A percentile compares a stretch with the other conserved stretches of the same genome.
Conservation (phyloP, 2,797 vertebrate genomes). For the Otolemur crassicaudatus region DNA sequence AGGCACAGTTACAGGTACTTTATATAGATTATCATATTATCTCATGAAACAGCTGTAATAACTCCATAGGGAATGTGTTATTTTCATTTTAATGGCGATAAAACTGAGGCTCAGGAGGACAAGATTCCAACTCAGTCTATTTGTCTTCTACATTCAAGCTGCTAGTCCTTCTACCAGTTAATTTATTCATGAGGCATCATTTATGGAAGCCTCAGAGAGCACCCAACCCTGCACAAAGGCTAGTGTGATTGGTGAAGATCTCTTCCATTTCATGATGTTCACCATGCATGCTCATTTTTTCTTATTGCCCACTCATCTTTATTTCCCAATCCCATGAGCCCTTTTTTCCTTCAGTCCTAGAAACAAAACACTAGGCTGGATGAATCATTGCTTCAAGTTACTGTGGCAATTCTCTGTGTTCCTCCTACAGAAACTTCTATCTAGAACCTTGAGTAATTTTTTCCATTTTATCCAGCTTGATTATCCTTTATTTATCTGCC, state of each 20-base stretch:
- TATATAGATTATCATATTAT: background rate
- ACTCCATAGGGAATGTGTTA: background rate
- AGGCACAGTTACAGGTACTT: background rate
- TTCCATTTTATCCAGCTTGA: background rate
- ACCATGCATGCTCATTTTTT: background rate
- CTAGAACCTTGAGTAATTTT: background rate
- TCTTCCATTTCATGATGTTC: background rate
- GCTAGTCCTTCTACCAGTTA: background rate
- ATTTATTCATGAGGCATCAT: background rate
- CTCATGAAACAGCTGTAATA: background rate
- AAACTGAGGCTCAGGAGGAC: background rate
- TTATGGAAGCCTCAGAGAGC: background rate
- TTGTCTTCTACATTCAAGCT: background rate
- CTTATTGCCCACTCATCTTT: background rate
- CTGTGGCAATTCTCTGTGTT: background rate
- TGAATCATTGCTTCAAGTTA: background rate
- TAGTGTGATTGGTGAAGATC: background rate
- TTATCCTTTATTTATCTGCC: background rate
- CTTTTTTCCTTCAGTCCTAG: background rate
- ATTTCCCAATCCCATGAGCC: background rate
- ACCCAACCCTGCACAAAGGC: background rate
- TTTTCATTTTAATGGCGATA: background rate
- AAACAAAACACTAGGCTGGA: background rate
- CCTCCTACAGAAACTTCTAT: slow-evolving; percentile 9
- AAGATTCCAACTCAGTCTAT: background rate